Evolutionary conservation across 2,888 invertebrate genomes (phyloP), one percentile per base, ranked within the genome.

Genomic region (Caenorhabditis japonica): DNA sequence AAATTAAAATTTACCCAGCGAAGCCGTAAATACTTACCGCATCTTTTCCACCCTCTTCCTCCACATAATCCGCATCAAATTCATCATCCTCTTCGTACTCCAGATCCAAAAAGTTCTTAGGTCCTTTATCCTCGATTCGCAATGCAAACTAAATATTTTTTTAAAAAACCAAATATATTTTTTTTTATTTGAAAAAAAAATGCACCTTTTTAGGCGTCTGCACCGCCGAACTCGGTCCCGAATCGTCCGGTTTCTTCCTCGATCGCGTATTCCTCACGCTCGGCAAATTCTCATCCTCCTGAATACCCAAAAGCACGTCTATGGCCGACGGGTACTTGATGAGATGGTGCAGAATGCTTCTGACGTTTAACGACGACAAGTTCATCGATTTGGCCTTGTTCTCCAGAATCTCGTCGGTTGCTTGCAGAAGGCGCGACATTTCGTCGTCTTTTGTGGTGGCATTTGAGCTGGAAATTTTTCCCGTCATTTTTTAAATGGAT

Each of bases 51-150:
- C 13, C 19, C 43, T 12, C 13, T 27, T 59, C 53, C 19, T 39
- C 68, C 4, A 53, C 53, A 38, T 62, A 66, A 47, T 74, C 68
- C 7, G 68, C 62, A 38, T 74, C 74, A 43, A 39, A 55, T 21
- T 74, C 74, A 21, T 74, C 74, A 27, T 69, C 62, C n/a, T 74
- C 69, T 8, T 69, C 62, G 44, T 62, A 74, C 13, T 74, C 49
- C 8, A 62, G 15, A 30, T 69, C 69, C 1, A 74, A 47, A 27
- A 69, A 69, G 15, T 47, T 68, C 34, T 62, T 74, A 12, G 64
- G 66, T 25, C 44, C 39, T 30, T 21, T 27, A 38, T 52, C 56
- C 52, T 58, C 62, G 27, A 70, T 69, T 23, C 58, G 58, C 7
- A 58, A 21, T 4, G 66, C 49, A 17, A 51, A 49, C 58, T 55